Evolutionary conservation across 2,113 vertebrate species (phyloP), one percentile per base, ranked within the genome.

Genomic region (Ciconia boyciana): DNA sequence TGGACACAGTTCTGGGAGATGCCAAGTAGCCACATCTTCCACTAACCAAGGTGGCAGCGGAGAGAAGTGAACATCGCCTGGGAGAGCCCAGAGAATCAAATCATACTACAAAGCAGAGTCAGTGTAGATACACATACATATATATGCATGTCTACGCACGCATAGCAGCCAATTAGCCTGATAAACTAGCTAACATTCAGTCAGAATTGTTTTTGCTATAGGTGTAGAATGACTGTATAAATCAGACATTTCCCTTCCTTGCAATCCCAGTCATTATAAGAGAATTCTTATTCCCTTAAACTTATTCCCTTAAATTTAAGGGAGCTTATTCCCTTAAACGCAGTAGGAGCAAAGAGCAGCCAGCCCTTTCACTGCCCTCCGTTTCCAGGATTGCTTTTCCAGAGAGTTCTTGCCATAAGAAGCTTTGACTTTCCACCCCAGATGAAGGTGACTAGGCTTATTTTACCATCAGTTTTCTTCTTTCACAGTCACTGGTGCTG

Each of bases 71-170:
- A 61, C 31, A 39, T 48, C 24, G 79, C 29, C 48, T 39, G 20
- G 4, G 32, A 75, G 19, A 70, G 2, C 34, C n/a, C 15, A 9
- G 21, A 78, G 39, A 71, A 88, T 31, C 32, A 68, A 49, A 34
- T 16, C 10, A 28, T 25, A 21, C 11, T 76, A 2, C 2, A 66
- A 24, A 77, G 25, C 41, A 70, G 44, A 64, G 24, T 60, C 1
- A 1, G 28, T 24, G 7, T 52, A 61, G 48, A 52, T 85, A 55
- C 5, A 34, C 18, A 15, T 16, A 41, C 5, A 44, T 13, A 55
- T 29, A 29, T 5, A 15, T 1, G 6, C 3, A 13, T 2, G 7
- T 36, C 16, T 86, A 17, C 0, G 0, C 9, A 22, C 6, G 51
- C 16, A 5, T 34, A 61, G 52, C 44, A 84, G 43, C 26, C 29